These are phyloP conservation scores for Tupaia tana DNA, from an alignment of 2,113 vertebrate species.

Conservation along the genomic window DNA sequence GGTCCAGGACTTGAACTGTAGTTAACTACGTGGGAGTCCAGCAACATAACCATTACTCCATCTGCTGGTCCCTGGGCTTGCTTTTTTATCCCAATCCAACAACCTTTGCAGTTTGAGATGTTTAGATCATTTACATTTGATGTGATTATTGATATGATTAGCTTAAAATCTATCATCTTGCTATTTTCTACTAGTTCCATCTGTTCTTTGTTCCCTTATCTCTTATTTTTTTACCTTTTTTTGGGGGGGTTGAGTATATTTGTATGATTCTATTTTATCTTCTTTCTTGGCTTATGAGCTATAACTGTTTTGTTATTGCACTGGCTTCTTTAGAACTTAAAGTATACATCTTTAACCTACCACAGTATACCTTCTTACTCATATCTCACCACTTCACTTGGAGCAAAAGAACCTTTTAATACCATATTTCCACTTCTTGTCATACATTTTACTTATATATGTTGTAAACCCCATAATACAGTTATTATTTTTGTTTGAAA, in stretches of 20 bases:
- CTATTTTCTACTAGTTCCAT: conserved; percentile 27
- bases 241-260: not conserved
- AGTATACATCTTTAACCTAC: not conserved
- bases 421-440: conserved; percentile 15
- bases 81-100: not conserved
- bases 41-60: no score
- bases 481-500: conserved; percentile 18
- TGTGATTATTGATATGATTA: not conserved
- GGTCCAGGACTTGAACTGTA: no score
- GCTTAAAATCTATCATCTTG: not conserved
- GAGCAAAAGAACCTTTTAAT: not conserved
- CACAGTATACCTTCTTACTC: not conserved
- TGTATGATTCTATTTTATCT: not conserved
- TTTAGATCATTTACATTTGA: conserved; percentile 53
- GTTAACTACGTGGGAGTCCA: no score
- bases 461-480: not conserved
- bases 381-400: not conserved
- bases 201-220: not conserved
- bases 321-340: not conserved
- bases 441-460: conserved; percentile 8
- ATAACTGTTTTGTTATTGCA: not conserved
- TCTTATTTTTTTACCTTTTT: not conserved
- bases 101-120: conserved; percentile 5
- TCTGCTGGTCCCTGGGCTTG: not conserved
- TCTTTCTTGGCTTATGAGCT: conserved; percentile 10